Percentiles rank a stretch among this genome's conserved stretches.
These are phyloP conservation scores for Spilosoma lubricipeda DNA, from an alignment of 2,888 invertebrate genomes.

Conservation along the genomic window DNA sequence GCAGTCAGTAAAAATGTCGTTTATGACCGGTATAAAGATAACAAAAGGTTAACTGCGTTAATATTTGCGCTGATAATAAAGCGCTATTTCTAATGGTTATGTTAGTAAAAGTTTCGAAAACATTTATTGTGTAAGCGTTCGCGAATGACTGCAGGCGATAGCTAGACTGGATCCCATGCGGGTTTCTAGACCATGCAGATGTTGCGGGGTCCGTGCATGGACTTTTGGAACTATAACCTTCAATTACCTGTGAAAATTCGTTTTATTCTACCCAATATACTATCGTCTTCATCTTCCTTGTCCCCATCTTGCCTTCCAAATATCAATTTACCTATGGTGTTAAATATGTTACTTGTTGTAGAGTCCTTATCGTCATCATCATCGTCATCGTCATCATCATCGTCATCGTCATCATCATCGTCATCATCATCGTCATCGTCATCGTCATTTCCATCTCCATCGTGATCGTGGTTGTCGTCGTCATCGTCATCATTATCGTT, in stretches of 20 bases:
- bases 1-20: slow-evolving; percentile 95
- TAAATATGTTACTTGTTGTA: slow-evolving; percentile 43
- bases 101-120: slow-evolving; percentile 85
- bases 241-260: slow-evolving; percentile 83
- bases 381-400: slow-evolving; percentile 72
- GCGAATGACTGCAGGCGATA: slow-evolving; percentile 89
- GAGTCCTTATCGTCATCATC: slow-evolving; percentile 77
- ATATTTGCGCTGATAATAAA: slow-evolving; percentile 77
- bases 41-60: slow-evolving; percentile 80
- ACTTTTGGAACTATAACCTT: slow-evolving; percentile 63
- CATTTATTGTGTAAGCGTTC: slow-evolving; percentile 83
- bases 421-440: slow-evolving; percentile 76
- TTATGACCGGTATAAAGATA: slow-evolving; percentile 84
- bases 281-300: slow-evolving; percentile 81
- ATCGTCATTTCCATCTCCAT: slow-evolving; percentile 59
- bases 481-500: slow-evolving; percentile 67
- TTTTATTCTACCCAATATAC: slow-evolving; percentile 83
- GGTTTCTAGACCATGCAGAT: slow-evolving; percentile 84
- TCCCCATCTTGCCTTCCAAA: slow-evolving; percentile 76
- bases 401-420: slow-evolving; percentile 63
- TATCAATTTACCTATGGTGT: slow-evolving; percentile 50
- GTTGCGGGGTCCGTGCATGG: slow-evolving; percentile 58
- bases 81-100: slow-evolving; percentile 81
- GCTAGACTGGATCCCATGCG: slow-evolving; percentile 84
- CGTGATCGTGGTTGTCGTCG: slow-evolving; percentile 78